Percentiles rank a stretch among this genome's conserved stretches.
Evolutionary conservation across 2,888 invertebrate species (phyloP).

Genomic region (Pachymerium ferrugineum): DNA sequence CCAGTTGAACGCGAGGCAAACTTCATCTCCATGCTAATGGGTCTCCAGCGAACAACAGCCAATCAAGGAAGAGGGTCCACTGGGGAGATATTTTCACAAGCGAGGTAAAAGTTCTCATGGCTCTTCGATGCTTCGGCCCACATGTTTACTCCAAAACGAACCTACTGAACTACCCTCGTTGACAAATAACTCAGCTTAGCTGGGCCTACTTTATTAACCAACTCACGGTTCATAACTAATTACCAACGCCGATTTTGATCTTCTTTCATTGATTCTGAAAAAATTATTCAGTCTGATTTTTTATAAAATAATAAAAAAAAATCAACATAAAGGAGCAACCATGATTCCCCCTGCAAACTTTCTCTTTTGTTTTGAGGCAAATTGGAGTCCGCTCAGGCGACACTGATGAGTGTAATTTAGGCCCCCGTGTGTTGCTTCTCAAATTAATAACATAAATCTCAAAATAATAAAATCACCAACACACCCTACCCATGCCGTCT

Average conservation of each 20-base stretch:
- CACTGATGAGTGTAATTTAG: slow-evolving; percentile 18
- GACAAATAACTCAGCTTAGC: not conserved
- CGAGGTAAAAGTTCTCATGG: slow-evolving; percentile 18
- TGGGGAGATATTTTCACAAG: slow-evolving; percentile 18
- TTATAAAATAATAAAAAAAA: not conserved
- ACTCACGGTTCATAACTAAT: not conserved
- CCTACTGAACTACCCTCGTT: not conserved
- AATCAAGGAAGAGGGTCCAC: slow-evolving; percentile 15
- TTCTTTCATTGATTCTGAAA: not conserved
- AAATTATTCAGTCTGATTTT: not conserved
- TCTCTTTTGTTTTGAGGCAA: slow-evolving; percentile 18
- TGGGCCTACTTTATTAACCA: not conserved
- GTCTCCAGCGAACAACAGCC: slow-evolving; percentile 11
- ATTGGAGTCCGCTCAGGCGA: slow-evolving; percentile 21
- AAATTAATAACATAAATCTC: slow-evolving; percentile 21
- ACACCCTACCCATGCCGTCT: not conserved
- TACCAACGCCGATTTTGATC: not conserved
- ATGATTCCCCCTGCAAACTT: slow-evolving; percentile 9
- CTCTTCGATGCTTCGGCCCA: slow-evolving; percentile 7
- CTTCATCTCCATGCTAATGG: slow-evolving; percentile 17
- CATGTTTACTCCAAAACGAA: not conserved
- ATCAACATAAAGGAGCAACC: not conserved
- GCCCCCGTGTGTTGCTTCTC: slow-evolving; percentile 18
- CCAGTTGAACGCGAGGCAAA: slow-evolving; percentile 15
- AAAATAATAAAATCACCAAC: slow-evolving; percentile 15